Base-by-base conservation (phyloP, 1,140 invertebrate species). In the Dryas iulia region DNA sequence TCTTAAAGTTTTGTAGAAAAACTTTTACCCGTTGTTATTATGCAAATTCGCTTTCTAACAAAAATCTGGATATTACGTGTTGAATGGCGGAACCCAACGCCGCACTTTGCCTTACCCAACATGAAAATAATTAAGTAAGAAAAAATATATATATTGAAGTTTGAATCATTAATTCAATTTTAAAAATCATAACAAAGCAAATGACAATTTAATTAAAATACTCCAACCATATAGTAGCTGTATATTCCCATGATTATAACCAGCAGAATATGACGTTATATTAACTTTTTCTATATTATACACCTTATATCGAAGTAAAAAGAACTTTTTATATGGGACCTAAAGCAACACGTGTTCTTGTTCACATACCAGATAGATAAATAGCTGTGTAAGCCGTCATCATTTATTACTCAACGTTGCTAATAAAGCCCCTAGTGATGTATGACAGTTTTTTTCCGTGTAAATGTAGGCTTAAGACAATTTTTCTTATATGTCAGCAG, bases 361-460 rank as follows among this genome's bases (percentile, higher is more conserved):
- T 60, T 63, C 35, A 53, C 72, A 77, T 77, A 67, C 67, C 70
- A 60, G 64, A 69, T 71, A 65, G 68, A 59, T 73, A 74, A 72
- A 81, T 81, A 76, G 28, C 65, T 79, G 26, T 68, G 31, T 21
- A 25, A 59, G 57, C 31, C 71, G 63, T 79, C 77, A 78, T 78
- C 68, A 54, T 28, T 21, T 59, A 53, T 72, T 71, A 67, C 64
- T 61, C 62, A 66, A 69, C 53, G 10, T 57, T 59, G 33, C 23
- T 47, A 21, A 47, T 47, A 18, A 47, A 21, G 14, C 21, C 39
- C 39, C 8, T 47, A 47, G 39, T 18, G 5, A 0, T 47, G 18
- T 47, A 47, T 47, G 39, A 47, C 39, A 47, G 39, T 47, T 47
- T 8, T 47, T 47, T 47, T 21, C 18, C 8, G n/a, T 47, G 18